Base-by-base conservation (phyloP, 2,888 invertebrate genomes). In the Drosophila paramelanica region DNA sequence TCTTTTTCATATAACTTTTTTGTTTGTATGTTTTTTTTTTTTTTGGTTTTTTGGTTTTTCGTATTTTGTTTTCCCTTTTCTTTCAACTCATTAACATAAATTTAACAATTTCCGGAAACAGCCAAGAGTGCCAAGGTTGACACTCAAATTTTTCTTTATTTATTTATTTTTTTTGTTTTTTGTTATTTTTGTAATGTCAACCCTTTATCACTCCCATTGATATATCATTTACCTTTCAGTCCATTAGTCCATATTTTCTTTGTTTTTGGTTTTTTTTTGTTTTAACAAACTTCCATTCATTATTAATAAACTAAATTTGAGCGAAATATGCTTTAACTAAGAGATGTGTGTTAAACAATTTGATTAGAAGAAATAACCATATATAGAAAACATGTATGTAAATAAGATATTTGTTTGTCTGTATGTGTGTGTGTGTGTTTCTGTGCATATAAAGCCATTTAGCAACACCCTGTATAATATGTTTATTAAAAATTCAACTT, bases 381-480 rank as follows among this genome's bases (percentile, higher is more conserved):
- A 67, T 64, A 72, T 59, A 71, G 58, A 53, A 55, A 66, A 67
- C 72, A 64, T 68, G 53, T 60, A n/a, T 53, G 14, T 58, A 41
- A 46, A 50, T 43, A 62, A 56, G 43, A 47, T 49, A 39, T 43
- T n/a, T 56, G 27, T 17, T 36, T 61, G 36, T 64, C 25, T 56
- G 25, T 53, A 17, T 41, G 27, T 46, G 8, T 56, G 49, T 43
- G 60, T 56, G 51, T 59, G 47, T 61, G 50, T 61, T 41, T 43
- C 27, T 46, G 11, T 62, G 45, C 73, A 38, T 66, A 61, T 77
- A 81, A 82, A 79, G 86, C 69, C 77, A 65, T 82, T 77, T 69
- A 88, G 87, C 76, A 84, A 83, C 86, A 88, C 84, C 87, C 84
- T 84, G 83, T 88, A 85, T 85, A 84, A 71, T 76, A 66, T 78